Percentiles rank a stretch among this genome's conserved stretches.
These are phyloP conservation scores for Eilema sororculum DNA, from an alignment of 2,888 invertebrate species.

Conservation along the genomic window DNA sequence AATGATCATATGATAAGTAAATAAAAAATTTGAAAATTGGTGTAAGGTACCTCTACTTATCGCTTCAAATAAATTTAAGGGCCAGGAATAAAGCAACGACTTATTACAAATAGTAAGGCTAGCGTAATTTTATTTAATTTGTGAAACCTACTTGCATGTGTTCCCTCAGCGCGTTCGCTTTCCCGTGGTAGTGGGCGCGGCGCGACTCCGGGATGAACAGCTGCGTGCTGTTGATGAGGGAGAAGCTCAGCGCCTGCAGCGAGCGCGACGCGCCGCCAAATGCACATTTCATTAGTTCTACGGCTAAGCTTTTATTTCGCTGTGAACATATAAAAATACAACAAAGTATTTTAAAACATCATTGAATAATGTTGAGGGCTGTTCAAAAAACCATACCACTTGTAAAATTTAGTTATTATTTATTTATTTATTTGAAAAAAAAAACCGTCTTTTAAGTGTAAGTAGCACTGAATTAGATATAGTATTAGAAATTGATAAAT, in stretches of 20 bases:
- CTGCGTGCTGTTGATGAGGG: slow-evolving; percentile 70
- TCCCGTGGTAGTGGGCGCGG: slow-evolving; percentile 59
- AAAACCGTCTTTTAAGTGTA: background rate
- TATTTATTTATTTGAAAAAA: background rate
- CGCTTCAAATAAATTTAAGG: no score
- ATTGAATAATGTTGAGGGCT: no score
- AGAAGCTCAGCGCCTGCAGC: slow-evolving; percentile 80
- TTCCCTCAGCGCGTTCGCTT: slow-evolving; percentile 66
- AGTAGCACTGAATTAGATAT: no score
- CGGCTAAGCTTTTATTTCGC: slow-evolving; percentile 69
- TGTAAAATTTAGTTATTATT: background rate
- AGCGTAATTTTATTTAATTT: background rate
- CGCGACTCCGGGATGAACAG: slow-evolving; percentile 72
- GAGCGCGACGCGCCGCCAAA: slow-evolving; percentile 75
- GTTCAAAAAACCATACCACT: no score
- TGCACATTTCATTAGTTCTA: slow-evolving; percentile 67
- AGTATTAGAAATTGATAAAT: no score
- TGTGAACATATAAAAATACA: slow-evolving; percentile 47
- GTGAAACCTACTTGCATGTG: slow-evolving; percentile 67
- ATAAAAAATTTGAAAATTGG: no score
- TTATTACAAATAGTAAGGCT: no score
- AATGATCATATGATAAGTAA: no score
- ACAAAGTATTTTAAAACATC: background rate
- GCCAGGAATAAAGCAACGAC: no score
- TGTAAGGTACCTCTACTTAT: no score